These are phyloP conservation scores for Pipa parva DNA, from an alignment of 2,113 vertebrate species.

Conservation along the genomic window DNA sequence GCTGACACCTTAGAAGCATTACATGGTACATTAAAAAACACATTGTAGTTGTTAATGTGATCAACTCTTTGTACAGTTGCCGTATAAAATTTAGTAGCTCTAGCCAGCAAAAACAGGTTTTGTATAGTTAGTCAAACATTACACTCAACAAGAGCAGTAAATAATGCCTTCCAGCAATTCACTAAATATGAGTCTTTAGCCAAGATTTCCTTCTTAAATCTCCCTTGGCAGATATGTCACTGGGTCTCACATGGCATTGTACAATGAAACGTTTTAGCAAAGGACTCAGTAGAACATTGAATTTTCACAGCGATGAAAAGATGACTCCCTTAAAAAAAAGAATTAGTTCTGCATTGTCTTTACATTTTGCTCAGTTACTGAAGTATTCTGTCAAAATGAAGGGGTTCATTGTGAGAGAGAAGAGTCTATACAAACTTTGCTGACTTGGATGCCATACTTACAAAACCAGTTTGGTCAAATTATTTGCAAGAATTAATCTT, in stretches of 20 bases:
- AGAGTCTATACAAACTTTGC: neutral
- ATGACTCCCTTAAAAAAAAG: neutral
- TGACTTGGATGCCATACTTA: neutral
- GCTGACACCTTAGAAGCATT: constrained; percentile 19
- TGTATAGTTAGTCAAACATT: no score
- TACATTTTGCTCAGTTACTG: neutral
- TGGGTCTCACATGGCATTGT: neutral
- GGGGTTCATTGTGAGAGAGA: neutral
- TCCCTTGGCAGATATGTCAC: neutral
- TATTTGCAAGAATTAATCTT: constrained; percentile 2
- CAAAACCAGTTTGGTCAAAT: neutral
- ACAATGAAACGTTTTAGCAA: neutral
- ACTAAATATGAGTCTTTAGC: neutral
- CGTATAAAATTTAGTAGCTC: neutral
- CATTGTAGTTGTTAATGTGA: constrained; percentile 16
- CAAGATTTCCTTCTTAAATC: constrained; percentile 3
- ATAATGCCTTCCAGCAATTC: neutral
- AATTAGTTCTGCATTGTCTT: no score
- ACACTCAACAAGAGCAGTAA: neutral
- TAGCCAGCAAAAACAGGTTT: constrained; percentile 6
- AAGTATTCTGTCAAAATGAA: neutral
- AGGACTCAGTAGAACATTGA: no score
- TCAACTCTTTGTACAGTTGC: constrained; percentile 8
- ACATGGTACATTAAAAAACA: neutral
- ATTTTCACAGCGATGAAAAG: neutral